Conservation (phyloP, 2,888 invertebrate species). For the Poecilobothrus nobilitatus region DNA sequence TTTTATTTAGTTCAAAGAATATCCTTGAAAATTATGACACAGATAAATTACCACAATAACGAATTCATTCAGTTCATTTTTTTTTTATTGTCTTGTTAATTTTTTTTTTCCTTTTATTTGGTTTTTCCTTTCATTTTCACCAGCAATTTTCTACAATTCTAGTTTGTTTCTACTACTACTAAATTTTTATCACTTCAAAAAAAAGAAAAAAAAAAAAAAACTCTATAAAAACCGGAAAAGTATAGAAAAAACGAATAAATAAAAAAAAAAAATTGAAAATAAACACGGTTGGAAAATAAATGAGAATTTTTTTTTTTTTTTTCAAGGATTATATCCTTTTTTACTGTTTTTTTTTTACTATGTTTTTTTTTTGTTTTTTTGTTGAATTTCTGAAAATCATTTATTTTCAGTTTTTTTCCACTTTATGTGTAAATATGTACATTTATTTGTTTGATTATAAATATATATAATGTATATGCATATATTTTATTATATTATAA, state of each 20-base stretch:
- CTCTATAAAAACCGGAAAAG: neutral
- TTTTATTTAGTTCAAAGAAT: slow-evolving; percentile 4
- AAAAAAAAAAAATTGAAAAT: neutral
- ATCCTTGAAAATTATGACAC: slow-evolving; percentile 6
- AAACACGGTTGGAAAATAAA: slow-evolving; percentile 6
- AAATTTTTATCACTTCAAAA: neutral
- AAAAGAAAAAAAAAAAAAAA: neutral
- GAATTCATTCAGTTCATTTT: neutral
- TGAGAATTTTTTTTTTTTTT: neutral
- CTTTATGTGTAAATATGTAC: no score
- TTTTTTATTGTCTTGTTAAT: neutral
- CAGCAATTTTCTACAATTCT: neutral
- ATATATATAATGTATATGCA: no score
- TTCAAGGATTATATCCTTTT: slow-evolving; percentile 6
- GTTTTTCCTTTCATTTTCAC: neutral
- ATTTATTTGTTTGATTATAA: no score
- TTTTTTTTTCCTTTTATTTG: neutral
- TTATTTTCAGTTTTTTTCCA: neutral
- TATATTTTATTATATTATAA: no score
- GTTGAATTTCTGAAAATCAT: neutral
- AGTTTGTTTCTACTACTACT: neutral
- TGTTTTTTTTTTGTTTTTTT: neutral
- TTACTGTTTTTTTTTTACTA: no score
- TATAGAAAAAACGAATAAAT: neutral
- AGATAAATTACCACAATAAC: slow-evolving; percentile 6